phyloP scores from a whole-genome alignment of 1,140 invertebrate species.

The Brachionus rubens region DNA sequence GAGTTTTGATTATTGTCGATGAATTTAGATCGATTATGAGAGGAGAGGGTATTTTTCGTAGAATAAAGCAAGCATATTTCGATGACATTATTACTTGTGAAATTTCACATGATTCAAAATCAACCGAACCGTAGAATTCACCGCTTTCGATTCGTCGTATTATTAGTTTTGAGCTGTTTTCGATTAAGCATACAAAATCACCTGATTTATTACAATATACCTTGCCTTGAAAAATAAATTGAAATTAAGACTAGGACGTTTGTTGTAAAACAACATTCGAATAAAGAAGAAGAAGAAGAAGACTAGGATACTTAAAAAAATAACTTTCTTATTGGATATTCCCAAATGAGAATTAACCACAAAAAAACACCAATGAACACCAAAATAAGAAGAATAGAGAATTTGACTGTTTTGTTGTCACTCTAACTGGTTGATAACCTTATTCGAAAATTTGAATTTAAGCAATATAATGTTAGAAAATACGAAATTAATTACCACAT shows the following conservation, averaged over 20 bases:
- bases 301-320: no score
- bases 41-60: slow-evolving; percentile 19
- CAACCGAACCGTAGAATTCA: slow-evolving; percentile 22
- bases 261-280: neutral
- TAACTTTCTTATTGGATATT: no score
- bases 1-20: neutral
- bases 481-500: no score
- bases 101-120: slow-evolving; percentile 31
- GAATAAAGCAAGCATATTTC: slow-evolving; percentile 23
- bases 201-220: slow-evolving; percentile 33
- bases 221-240: slow-evolving; percentile 1
- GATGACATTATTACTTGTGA: slow-evolving; percentile 7
- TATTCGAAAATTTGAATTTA: no score
- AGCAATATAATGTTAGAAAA: no score
- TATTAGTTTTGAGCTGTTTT: slow-evolving; percentile 37
- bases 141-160: slow-evolving; percentile 28
- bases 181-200: slow-evolving; percentile 36
- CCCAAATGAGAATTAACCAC: no score
- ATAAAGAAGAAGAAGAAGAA: no score
- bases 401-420: no score
- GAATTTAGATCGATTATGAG: slow-evolving; percentile 15
- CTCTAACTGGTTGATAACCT: no score
- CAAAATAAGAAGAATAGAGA: no score
- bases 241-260: neutral
- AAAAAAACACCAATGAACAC: no score